Evolutionary conservation across 2,888 invertebrate species (phyloP).

Genomic region (Cancer borealis): DNA sequence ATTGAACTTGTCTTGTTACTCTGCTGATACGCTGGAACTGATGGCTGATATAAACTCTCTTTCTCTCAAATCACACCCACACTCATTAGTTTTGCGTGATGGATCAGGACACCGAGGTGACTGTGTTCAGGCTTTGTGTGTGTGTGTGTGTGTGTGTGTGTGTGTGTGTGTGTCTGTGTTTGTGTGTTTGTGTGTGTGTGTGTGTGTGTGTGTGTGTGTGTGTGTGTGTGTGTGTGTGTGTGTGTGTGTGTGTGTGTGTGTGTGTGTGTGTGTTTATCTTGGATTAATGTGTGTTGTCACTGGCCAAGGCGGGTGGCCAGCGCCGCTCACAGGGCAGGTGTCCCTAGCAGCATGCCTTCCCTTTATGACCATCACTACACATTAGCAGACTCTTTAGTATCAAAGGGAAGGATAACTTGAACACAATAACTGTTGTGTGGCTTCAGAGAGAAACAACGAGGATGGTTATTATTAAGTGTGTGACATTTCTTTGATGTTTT

Average conservation of each 20-base stretch:
- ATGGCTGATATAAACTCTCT: too few species aligned
- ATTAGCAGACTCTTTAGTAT: not conserved
- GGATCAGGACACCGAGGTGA: not conserved
- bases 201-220: not conserved
- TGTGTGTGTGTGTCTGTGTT: too few species aligned
- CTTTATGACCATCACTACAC: not conserved
- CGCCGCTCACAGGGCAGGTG: slow-evolving; percentile 14
- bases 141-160: too few species aligned
- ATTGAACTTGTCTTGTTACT: not conserved
- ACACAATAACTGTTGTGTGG: not conserved
- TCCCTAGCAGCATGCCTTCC: not conserved
- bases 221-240: slow-evolving; percentile 8
- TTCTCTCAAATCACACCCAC: not conserved
- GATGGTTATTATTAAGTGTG: not conserved
- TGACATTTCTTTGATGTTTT: not conserved
- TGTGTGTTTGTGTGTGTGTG: not conserved
- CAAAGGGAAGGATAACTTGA: not conserved
- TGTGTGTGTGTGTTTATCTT: not conserved
- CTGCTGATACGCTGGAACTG: not conserved
- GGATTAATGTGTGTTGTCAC: not conserved
- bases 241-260: not conserved
- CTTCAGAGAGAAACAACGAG: not conserved
- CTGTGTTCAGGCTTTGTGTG: too few species aligned
- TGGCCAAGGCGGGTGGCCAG: not conserved
- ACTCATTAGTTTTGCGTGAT: not conserved